Conservation (phyloP, 2,797 vertebrate genomes). For the Holocentrus rufus region DNA sequence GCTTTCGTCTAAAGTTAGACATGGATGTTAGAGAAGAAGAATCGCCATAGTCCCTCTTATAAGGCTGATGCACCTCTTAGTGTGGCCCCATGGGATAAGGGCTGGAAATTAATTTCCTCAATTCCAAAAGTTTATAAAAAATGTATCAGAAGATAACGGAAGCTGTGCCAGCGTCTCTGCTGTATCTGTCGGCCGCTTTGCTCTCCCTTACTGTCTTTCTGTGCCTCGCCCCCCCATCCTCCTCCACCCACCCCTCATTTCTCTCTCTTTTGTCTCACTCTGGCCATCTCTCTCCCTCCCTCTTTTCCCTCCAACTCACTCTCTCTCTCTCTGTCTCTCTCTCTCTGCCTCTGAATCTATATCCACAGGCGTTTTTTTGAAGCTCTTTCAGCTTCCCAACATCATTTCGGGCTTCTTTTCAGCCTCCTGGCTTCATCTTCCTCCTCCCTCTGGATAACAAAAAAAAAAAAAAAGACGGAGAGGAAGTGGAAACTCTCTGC, state of each 20-base stretch:
- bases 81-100: constrained; percentile 20
- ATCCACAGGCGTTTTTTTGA: constrained; percentile 66
- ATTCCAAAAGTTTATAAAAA: constrained; percentile 62
- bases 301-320: constrained; percentile 30
- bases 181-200: constrained; percentile 42
- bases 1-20: constrained; percentile 57
- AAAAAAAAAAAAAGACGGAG: constrained; percentile 10
- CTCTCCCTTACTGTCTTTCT: constrained; percentile 35
- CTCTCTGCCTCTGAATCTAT: constrained; percentile 48
- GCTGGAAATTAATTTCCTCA: constrained; percentile 65
- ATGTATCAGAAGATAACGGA: constrained; percentile 61
- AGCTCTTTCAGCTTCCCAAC: constrained; percentile 64
- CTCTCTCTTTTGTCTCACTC: constrained; percentile 24
- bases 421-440: constrained; percentile 52
- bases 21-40: constrained; percentile 52
- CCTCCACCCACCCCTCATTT: constrained; percentile 13
- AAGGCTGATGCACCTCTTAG: constrained; percentile 34
- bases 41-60: constrained; percentile 43
- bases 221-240: constrained; percentile 11
- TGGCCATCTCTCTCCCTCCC: constrained; percentile 31
- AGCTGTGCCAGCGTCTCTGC: constrained; percentile 23
- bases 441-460: constrained; percentile 23
- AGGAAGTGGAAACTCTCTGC: constrained; percentile 39
- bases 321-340: background rate
- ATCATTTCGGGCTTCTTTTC: constrained; percentile 59